phyloP scores from a whole-genome alignment of 2,113 vertebrate species.

The Oenanthe melanoleuca region DNA sequence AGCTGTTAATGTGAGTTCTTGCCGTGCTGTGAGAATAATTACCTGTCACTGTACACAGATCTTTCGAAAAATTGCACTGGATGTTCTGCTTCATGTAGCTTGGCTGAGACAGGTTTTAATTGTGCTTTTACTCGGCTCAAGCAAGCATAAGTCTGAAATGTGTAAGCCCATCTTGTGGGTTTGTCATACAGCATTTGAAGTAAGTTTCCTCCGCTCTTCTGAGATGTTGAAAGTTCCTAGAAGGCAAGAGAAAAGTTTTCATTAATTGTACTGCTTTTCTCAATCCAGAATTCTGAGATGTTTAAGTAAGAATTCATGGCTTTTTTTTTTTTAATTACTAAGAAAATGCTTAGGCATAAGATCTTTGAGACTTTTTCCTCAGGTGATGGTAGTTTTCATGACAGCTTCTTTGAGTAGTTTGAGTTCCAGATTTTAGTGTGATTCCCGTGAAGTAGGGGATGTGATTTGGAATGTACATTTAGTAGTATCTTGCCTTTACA shows the following conservation, averaged over 20 bases:
- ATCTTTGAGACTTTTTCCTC: not conserved
- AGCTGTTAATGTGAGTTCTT: not conserved
- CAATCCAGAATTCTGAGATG: not conserved
- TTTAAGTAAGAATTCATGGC: not conserved
- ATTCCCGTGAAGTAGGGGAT: not conserved
- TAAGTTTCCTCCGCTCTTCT: slow-evolving; percentile 81
- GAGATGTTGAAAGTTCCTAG: slow-evolving; percentile 79
- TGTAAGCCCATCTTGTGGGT: slow-evolving; percentile 80
- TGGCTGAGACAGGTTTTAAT: slow-evolving; percentile 62
- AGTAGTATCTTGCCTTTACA: not conserved
- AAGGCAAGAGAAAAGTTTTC: not conserved
- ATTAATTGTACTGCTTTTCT: not conserved
- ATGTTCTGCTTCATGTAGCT: slow-evolving; percentile 68
- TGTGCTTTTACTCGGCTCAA: slow-evolving; percentile 70
- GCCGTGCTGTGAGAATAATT: not conserved
- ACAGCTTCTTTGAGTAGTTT: not conserved
- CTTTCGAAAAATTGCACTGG: slow-evolving; percentile 76
- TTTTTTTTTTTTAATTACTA: not conserved
- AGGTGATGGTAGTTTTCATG: not conserved
- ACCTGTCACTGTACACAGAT: slow-evolving; percentile 78
- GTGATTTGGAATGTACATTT: not conserved
- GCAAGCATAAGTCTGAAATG: slow-evolving; percentile 76
- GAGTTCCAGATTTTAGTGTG: not conserved
- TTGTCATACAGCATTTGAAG: slow-evolving; percentile 82
- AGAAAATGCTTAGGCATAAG: not conserved